Evolutionary conservation across 2,888 invertebrate species (phyloP), one percentile per base, ranked within the genome.

Genomic region (Cheilosia scutellata): DNA sequence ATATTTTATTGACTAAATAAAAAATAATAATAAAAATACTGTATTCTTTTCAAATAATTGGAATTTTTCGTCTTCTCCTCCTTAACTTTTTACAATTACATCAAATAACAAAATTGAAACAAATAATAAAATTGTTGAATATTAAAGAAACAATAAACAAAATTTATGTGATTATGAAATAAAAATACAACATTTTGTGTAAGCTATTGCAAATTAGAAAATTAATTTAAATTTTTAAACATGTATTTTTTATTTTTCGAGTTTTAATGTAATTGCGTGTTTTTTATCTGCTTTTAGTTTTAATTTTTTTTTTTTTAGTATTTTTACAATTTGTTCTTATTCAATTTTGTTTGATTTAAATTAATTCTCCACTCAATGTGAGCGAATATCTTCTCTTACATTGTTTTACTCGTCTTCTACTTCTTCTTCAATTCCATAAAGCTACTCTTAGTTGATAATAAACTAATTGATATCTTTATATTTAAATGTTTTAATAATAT

Each of bases 311-410:
- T 57, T 53, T 66, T 58, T 82, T 75, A 51, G 57, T 70, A 63
- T 58, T 71, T 82, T 70, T 70, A 53, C 68, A 70, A 25, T 72
- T 53, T 58, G 25, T 71, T 65, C 31, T 63, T 75, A 51, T 62
- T 71, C 51, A 58, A 62, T 63, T 76, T 49, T 55, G 47, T 75
- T 75, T 47, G 44, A 40, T 71, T 84, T 87, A 76, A 78, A 77
- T 80, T 87, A 71, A 77, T 65, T 83, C 76, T 87, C 87, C 89
- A 88, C 89, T 89, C 89, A 89, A 89, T 89, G 89, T 89, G 89
- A 89, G 89, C 79, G 89, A 88, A 89, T 88, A 88, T 55, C 31
- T 57, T 79, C 51, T 71, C 66, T 29, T 66, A 55, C 49, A 6
- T 62, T 47, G 51, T 57, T 33, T 58, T n/a, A 33, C 44, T 75